A percentile compares a stretch with the other conserved stretches of the same genome.
Conservation (phyloP, 1,140 invertebrate species). For the Oppia nitens region DNA sequence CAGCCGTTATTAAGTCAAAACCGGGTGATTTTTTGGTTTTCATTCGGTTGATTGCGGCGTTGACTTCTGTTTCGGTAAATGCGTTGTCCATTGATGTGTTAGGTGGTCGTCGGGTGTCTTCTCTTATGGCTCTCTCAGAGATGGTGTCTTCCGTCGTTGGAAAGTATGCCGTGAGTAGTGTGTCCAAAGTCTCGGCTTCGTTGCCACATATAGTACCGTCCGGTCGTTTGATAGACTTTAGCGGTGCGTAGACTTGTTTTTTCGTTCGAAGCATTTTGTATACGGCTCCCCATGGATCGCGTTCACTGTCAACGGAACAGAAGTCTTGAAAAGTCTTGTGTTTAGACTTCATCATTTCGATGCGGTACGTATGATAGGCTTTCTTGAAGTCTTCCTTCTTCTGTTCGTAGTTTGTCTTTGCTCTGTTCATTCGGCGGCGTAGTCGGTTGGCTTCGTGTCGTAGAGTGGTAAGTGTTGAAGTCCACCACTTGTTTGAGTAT, state of each 20-base stretch:
- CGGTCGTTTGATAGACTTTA: neutral
- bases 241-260: neutral
- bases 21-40: neutral
- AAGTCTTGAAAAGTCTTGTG: neutral
- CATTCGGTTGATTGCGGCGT: neutral
- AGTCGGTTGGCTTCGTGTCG: neutral
- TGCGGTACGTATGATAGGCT: neutral
- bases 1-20: neutral
- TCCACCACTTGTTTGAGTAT: neutral
- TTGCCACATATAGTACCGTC: neutral
- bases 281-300: neutral
- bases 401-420: neutral
- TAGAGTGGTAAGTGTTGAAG: neutral
- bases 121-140: neutral
- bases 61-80: neutral
- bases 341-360: neutral
- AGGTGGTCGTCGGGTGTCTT: neutral
- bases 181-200: neutral
- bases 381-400: neutral
- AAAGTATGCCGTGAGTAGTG: neutral
- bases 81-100: neutral
- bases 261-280: neutral
- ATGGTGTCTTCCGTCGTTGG: neutral
- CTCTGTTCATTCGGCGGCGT: neutral
- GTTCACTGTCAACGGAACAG: neutral